These are phyloP conservation scores for Clistopyga incitator DNA, from an alignment of 2,888 invertebrate genomes.

Conservation along the genomic window DNA sequence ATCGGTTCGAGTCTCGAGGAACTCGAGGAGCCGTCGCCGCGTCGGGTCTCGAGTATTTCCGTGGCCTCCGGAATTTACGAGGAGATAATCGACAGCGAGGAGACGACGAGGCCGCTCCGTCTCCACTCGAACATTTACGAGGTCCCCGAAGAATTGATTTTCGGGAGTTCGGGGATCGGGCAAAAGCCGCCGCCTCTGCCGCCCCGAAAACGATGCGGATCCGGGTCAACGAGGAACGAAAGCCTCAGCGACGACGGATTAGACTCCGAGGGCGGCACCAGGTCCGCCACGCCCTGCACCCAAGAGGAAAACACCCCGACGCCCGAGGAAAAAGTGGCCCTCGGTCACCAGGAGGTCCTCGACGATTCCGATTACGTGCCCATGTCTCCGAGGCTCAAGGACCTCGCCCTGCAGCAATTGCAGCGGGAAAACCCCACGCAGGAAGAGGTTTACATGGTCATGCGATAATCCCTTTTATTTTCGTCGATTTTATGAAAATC, in stretches of 20 bases:
- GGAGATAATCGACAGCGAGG: conserved; percentile 86
- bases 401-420: conserved; percentile 72
- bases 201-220: conserved; percentile 81
- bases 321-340: conserved; percentile 72
- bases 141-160: conserved; percentile 83
- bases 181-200: conserved; percentile 85
- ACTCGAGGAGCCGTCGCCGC: conserved; percentile 76
- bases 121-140: conserved; percentile 78
- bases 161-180: conserved; percentile 69
- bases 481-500: neutral
- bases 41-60: conserved; percentile 87
- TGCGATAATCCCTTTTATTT: conserved; percentile 74
- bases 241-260: conserved; percentile 79
- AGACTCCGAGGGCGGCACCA: conserved; percentile 78
- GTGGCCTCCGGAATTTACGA: conserved; percentile 89
- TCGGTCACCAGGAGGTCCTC: conserved; percentile 55
- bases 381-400: conserved; percentile 81
- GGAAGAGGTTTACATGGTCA: conserved; percentile 81
- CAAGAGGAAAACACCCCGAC: conserved; percentile 75
- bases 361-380: conserved; percentile 81
- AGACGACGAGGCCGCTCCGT: conserved; percentile 58
- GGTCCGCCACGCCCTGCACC: conserved; percentile 76
- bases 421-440: conserved; percentile 71
- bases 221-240: conserved; percentile 73
- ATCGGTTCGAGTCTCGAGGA: conserved; percentile 73